Percentiles rank a stretch among this genome's conserved stretches.
Evolutionary conservation across 2,888 invertebrate species (phyloP).

Genomic region (Ectobius pallidus): DNA sequence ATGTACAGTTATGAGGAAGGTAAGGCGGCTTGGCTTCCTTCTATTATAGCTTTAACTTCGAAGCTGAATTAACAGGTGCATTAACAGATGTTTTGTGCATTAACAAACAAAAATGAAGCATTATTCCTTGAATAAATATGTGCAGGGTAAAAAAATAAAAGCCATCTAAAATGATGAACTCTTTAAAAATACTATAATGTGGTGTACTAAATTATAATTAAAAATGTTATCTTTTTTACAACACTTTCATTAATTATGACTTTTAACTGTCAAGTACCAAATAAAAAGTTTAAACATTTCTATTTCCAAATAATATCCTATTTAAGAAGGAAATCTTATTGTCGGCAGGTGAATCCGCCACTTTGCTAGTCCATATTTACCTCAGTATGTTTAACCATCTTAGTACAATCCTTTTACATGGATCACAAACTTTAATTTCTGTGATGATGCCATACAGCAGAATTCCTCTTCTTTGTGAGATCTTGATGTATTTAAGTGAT

Average conservation of each 20-base stretch:
- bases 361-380: conserved; percentile 36
- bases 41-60: background rate
- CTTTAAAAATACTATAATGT: conserved; percentile 17
- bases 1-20: background rate
- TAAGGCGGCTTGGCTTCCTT: background rate
- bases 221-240: conserved; percentile 29
- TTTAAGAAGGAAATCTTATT: background rate
- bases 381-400: conserved; percentile 35
- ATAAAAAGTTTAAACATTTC: background rate
- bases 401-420: conserved; percentile 33
- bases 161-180: conserved; percentile 12
- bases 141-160: conserved; percentile 14
- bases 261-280: conserved; percentile 10
- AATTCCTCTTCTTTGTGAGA: conserved; percentile 15
- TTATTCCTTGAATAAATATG: conserved; percentile 11
- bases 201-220: conserved; percentile 14
- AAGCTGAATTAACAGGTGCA: too few species aligned
- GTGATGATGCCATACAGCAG: conserved; percentile 1
- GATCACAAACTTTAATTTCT: background rate
- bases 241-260: conserved; percentile 17
- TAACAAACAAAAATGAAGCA: background rate
- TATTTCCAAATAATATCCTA: conserved; percentile 22
- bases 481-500: background rate
- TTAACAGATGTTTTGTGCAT: too few species aligned
- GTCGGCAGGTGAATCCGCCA: background rate